These are phyloP conservation scores for Podarcis cretensis DNA, from an alignment of 2,113 vertebrate genomes.

Conservation along the genomic window DNA sequence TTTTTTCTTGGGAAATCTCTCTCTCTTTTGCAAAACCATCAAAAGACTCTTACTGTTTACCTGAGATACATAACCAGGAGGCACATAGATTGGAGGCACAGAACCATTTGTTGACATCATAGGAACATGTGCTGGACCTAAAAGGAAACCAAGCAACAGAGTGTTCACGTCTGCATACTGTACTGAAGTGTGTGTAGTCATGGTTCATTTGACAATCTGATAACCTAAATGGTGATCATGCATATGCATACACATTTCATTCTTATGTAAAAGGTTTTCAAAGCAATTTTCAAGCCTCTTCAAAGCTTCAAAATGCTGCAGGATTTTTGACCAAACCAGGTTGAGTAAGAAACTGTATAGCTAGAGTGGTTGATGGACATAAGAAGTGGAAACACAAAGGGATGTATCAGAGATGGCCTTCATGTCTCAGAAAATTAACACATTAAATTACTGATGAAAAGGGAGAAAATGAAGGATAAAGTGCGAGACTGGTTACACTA, in stretches of 20 bases:
- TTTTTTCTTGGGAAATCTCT: background rate
- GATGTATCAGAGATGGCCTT: background rate
- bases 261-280: background rate
- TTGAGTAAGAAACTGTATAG: background rate
- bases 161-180: background rate
- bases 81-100: constrained; percentile 84
- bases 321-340: background rate
- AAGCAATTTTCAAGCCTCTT: background rate
- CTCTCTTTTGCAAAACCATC: background rate
- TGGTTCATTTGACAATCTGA: background rate
- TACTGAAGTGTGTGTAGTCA: background rate
- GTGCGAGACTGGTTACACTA: too few species aligned
- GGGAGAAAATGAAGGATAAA: too few species aligned
- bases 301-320: background rate
- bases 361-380: background rate
- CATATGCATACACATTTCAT: background rate
- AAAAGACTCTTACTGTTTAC: constrained; percentile 55
- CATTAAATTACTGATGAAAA: background rate
- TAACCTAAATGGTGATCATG: fast-evolving
- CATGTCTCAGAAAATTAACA: background rate
- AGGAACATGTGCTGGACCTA: constrained; percentile 85
- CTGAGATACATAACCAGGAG: constrained; percentile 85
- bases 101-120: constrained; percentile 85
- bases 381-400: background rate
- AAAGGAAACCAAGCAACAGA: constrained; percentile 30